These are phyloP conservation scores for Agelas oroides DNA, from an alignment of 37 sponge, comb jelly and placozoan genomes.

Conservation along the genomic window DNA sequence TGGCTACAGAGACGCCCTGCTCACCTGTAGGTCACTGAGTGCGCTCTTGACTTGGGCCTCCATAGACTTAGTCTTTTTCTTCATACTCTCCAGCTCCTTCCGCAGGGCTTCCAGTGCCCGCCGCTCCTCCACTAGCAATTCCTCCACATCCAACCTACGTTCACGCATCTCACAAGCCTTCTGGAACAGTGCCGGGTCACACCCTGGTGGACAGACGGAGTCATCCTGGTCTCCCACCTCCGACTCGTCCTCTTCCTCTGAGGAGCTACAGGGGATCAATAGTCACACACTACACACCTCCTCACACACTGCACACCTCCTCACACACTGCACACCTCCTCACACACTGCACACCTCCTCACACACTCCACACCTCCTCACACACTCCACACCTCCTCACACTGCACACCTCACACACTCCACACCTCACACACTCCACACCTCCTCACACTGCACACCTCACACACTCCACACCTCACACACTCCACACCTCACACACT, in stretches of 20 bases:
- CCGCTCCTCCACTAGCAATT: constrained; percentile 87
- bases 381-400: too few relatives aligned
- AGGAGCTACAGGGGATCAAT: constrained; percentile 18
- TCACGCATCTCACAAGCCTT: constrained; percentile 82
- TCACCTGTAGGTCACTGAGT: constrained; percentile 75
- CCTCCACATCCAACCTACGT: constrained; percentile 89
- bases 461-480: too few relatives aligned
- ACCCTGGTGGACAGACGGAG: constrained; percentile 93
- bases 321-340: too few relatives aligned
- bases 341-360: neutral
- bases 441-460: too few relatives aligned
- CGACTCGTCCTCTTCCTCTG: constrained; percentile 62
- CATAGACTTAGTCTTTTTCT: constrained; percentile 94
- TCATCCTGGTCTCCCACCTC: constrained; percentile 80
- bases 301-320: too few relatives aligned
- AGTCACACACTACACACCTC: neutral
- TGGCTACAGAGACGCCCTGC: too few relatives aligned
- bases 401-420: too few relatives aligned
- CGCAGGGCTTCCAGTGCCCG: constrained; percentile 72
- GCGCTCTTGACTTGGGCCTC: constrained; percentile 91
- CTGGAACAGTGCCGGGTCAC: constrained; percentile 85
- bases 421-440: neutral
- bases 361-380: neutral
- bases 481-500: too few relatives aligned
- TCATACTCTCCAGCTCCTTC: constrained; percentile 87